Percentiles rank a stretch among this genome's conserved stretches.
These are phyloP conservation scores for Poeciliopsis prolifica DNA, from an alignment of 2,113 vertebrate species.

Conservation along the genomic window DNA sequence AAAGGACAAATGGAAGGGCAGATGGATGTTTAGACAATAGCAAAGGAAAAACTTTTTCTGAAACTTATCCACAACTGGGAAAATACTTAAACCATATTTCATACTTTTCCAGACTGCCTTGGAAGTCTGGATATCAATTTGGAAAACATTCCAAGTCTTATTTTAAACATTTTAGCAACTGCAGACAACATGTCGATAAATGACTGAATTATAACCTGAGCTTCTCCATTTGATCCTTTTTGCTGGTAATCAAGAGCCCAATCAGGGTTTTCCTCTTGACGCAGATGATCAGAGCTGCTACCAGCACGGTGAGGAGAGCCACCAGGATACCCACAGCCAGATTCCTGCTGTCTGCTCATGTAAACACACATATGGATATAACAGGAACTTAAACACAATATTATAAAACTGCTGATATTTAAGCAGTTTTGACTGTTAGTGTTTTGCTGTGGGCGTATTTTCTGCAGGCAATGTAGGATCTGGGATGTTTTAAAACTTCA, in stretches of 20 bases:
- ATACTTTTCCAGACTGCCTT: too few relatives aligned
- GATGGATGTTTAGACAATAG: neutral
- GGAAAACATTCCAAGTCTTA: neutral
- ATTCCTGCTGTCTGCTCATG: slow-evolving; percentile 79
- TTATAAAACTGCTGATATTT: neutral
- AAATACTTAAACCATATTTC: too few relatives aligned
- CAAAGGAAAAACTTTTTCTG: too few relatives aligned
- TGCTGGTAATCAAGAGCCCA: slow-evolving; percentile 83
- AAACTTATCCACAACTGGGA: too few relatives aligned
- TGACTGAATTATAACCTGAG: slow-evolving; percentile 80
- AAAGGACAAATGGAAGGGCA: too few relatives aligned
- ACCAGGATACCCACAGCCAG: slow-evolving; percentile 84
- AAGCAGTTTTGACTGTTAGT: neutral
- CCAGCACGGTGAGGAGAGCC: slow-evolving; percentile 82
- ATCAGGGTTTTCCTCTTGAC: slow-evolving; percentile 88
- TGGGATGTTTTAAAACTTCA: neutral
- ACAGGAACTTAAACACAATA: neutral
- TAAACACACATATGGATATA: slow-evolving; percentile 10
- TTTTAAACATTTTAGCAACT: neutral
- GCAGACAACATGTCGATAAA: neutral
- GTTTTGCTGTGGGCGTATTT: neutral
- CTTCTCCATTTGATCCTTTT: slow-evolving; percentile 90
- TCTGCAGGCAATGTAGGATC: neutral
- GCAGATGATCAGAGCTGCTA: slow-evolving; percentile 81
- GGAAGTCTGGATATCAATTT: neutral